Evolutionary conservation across 2,888 invertebrate genomes (phyloP).

Genomic region (Hololepta plana): DNA sequence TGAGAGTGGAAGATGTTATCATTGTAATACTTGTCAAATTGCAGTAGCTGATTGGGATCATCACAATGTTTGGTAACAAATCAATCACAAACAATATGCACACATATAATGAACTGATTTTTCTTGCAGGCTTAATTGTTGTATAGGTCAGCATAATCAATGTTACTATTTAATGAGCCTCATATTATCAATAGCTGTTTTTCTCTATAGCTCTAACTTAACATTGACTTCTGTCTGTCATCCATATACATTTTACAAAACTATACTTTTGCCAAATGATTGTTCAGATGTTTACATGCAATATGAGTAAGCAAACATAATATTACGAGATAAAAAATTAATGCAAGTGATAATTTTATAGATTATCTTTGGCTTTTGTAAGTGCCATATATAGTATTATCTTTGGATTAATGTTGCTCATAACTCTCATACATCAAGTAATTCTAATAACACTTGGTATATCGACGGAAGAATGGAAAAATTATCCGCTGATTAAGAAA

Average conservation of each 20-base stretch:
- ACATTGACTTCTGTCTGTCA: slow-evolving; percentile 77
- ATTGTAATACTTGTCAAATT: slow-evolving; percentile 68
- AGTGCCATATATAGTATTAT: no score
- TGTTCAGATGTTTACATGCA: slow-evolving; percentile 74
- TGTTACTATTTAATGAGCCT: slow-evolving; percentile 53
- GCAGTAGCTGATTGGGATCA: slow-evolving; percentile 63
- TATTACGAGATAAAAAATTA: no score
- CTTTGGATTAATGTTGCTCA: no score
- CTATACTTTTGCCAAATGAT: slow-evolving; percentile 61
- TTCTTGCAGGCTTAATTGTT: slow-evolving; percentile 54
- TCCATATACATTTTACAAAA: slow-evolving; percentile 47
- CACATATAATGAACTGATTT: slow-evolving; percentile 7
- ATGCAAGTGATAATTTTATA: no score
- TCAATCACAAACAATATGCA: no score
- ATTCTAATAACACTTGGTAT: no score
- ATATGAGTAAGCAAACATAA: no score
- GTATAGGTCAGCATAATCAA: slow-evolving; percentile 65
- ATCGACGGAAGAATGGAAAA: no score
- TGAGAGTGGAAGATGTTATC: slow-evolving; percentile 50
- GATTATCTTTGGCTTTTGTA: no score
- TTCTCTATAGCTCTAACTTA: slow-evolving; percentile 60
- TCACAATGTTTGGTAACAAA: slow-evolving; percentile 58
- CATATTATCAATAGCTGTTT: slow-evolving; percentile 41
- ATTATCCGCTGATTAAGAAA: no score
- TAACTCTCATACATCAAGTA: no score